These are phyloP conservation scores for Ectemnius lituratus DNA, from an alignment of 2,888 invertebrate genomes.

Conservation along the genomic window DNA sequence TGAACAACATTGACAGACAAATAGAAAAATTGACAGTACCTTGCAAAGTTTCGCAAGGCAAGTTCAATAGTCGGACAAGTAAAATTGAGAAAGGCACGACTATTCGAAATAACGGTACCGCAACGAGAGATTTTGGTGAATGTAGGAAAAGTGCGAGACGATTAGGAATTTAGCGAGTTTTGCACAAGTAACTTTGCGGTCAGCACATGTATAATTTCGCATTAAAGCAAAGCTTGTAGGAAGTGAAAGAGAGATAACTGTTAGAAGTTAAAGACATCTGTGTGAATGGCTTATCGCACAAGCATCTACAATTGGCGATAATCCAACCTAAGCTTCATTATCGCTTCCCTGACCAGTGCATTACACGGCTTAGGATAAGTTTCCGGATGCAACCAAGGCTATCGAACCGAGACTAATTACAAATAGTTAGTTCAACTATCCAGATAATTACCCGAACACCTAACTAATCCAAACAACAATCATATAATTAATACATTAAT, in stretches of 20 bases:
- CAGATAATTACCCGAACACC: too few species aligned
- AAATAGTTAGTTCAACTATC: too few species aligned
- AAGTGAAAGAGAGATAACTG: constrained; percentile 2
- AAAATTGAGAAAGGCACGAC: not conserved
- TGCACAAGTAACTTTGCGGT: constrained; percentile 37
- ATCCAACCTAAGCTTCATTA: constrained; percentile 57
- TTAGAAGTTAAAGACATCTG: constrained; percentile 46
- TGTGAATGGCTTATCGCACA: constrained; percentile 47
- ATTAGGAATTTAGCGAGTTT: constrained; percentile 37
- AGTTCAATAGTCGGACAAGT: too few species aligned
- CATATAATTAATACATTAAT: too few species aligned
- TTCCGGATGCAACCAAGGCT: too few species aligned
- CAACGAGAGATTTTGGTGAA: constrained; percentile 31
- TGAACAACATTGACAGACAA: too few species aligned
- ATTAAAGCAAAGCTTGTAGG: constrained; percentile 47
- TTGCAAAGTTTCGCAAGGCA: too few species aligned
- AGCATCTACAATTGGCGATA: constrained; percentile 55
- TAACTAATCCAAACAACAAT: too few species aligned
- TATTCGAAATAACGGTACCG: constrained; percentile 34
- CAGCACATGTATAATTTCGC: constrained; percentile 47
- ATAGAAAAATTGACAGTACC: too few species aligned
- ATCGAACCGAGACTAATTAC: too few species aligned
- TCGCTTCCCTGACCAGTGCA: constrained; percentile 4
- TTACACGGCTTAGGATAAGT: too few species aligned
- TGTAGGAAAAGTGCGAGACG: not conserved